phyloP scores from a whole-genome alignment of 2,113 vertebrate genomes.

The Microcebus jonahi region DNA sequence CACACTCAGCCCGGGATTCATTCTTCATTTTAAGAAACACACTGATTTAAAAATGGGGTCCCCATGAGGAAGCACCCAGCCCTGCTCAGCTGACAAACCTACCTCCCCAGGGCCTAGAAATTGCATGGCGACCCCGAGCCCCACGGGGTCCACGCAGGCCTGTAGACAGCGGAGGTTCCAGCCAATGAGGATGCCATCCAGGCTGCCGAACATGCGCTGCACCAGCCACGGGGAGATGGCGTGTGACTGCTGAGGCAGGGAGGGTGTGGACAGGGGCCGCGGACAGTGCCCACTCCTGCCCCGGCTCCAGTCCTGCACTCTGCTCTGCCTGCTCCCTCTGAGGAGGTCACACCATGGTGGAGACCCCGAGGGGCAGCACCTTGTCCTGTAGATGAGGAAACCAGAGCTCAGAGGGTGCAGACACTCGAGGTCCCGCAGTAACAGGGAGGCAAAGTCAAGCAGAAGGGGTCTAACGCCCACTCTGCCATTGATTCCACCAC shows the following conservation, averaged over 20 bases:
- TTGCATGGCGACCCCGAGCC: constrained; percentile 90
- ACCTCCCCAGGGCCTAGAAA: constrained; percentile 94
- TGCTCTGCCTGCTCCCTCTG: background rate
- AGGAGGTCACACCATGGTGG: background rate
- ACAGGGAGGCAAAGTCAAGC: background rate
- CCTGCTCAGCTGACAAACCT: background rate
- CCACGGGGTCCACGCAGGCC: constrained; percentile 85
- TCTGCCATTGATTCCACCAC: fast-evolving
- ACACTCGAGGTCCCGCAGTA: background rate
- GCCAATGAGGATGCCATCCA: constrained; percentile 92
- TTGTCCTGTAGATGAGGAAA: background rate
- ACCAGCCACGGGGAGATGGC: constrained; percentile 95
- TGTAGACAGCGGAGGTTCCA: constrained; percentile 94
- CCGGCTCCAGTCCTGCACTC: background rate
- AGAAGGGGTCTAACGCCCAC: background rate
- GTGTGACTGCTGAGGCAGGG: constrained; percentile 90
- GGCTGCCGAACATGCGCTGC: constrained; percentile 94
- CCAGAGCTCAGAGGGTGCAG: background rate
- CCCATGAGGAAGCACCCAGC: background rate
- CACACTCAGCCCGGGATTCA: background rate
- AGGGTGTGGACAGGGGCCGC: fast-evolving
- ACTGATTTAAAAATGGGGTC: background rate
- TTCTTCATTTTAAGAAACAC: background rate
- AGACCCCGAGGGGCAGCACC: background rate
- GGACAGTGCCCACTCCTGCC: background rate